phyloP scores from a whole-genome alignment of 2,113 vertebrate genomes.

The Scomber colias region DNA sequence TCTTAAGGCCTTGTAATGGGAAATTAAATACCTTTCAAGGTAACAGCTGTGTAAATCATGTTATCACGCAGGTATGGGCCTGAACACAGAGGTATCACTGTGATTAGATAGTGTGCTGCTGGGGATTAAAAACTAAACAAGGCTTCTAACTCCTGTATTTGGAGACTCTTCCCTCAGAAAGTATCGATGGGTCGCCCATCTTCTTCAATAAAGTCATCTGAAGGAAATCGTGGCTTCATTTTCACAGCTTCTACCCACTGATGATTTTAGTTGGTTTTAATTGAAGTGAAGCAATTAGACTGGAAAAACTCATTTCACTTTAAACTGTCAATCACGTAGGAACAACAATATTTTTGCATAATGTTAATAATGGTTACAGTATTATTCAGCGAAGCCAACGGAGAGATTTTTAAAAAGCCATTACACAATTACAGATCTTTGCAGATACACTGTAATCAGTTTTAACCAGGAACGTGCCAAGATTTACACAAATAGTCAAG shows the following conservation, averaged over 20 bases:
- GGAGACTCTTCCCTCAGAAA: not conserved
- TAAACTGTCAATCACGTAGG: too few species aligned
- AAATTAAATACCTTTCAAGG: conserved; percentile 26
- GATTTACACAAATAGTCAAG: not conserved
- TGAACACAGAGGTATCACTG: not conserved
- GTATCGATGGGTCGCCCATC: not conserved
- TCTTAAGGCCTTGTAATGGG: not conserved
- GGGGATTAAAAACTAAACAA: not conserved
- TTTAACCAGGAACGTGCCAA: too few species aligned
- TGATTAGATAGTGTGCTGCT: not conserved
- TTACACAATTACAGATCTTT: not conserved
- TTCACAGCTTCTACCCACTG: too few species aligned
- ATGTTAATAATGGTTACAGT: not conserved
- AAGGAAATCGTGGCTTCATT: not conserved
- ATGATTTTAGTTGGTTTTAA: not conserved
- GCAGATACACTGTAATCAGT: not conserved
- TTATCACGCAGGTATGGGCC: conserved; percentile 13
- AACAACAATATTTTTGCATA: not conserved
- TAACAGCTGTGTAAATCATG: conserved; percentile 44
- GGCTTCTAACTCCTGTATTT: not conserved
- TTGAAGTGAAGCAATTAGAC: not conserved
- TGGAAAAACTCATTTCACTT: not conserved
- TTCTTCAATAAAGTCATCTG: not conserved
- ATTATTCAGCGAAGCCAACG: not conserved
- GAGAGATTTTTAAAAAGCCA: not conserved